Conservation (phyloP, 2,797 vertebrate species). For the Pempheris klunzingeri region DNA sequence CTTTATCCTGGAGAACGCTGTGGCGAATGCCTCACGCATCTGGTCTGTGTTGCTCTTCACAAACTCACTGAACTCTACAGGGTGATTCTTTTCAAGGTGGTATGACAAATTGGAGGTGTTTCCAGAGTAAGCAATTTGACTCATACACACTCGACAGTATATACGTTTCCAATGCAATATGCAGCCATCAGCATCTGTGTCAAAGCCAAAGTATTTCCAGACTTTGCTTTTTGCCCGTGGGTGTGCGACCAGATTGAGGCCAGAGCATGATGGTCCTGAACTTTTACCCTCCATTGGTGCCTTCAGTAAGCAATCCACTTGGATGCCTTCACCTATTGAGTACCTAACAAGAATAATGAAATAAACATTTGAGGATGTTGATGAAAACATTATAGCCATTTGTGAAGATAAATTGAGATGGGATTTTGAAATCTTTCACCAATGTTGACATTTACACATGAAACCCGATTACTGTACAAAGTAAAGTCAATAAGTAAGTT, state of each 20-base stretch:
- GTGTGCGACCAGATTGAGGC: conserved; percentile 92
- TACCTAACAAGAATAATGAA: conserved; percentile 90
- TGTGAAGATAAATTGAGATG: conserved; percentile 2
- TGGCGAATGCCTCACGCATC: conserved; percentile 89
- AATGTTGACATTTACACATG: background rate
- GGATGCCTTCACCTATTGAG: conserved; percentile 84
- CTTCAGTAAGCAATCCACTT: conserved; percentile 78
- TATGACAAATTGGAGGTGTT: conserved; percentile 94
- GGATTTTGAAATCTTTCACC: background rate
- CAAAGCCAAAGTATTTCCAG: conserved; percentile 95
- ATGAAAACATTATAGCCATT: conserved; percentile 51
- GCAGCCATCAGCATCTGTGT: conserved; percentile 91
- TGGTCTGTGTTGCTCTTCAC: conserved; percentile 92
- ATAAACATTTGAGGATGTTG: conserved; percentile 82
- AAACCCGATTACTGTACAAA: background rate
- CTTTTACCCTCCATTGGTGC: conserved; percentile 89
- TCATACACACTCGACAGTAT: conserved; percentile 92
- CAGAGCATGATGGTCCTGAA: conserved; percentile 84
- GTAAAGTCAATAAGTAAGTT: too few species aligned
- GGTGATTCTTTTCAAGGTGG: conserved; percentile 93
- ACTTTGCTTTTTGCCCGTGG: conserved; percentile 95
- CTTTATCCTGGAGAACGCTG: conserved; percentile 88
- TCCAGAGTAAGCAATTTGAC: conserved; percentile 92
- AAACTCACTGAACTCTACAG: conserved; percentile 89
- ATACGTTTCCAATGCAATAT: conserved; percentile 94